Evolutionary conservation across 2,113 vertebrate species (phyloP).

Genomic region (Chionomys nivalis): DNA sequence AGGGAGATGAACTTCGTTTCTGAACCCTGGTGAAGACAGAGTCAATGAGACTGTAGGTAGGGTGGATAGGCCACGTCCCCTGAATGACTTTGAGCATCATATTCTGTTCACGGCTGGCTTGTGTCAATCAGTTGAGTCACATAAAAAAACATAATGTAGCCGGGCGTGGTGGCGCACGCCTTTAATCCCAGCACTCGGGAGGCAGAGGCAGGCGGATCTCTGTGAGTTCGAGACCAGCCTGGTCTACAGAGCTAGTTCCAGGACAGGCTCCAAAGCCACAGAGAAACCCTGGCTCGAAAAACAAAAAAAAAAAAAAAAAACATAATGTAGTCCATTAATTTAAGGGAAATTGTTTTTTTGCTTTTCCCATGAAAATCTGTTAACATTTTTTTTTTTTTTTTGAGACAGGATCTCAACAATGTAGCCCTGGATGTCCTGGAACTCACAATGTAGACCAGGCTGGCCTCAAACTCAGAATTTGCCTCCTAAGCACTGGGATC

Average conservation of each 20-base stretch:
- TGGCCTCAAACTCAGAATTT: background rate
- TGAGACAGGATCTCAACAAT: background rate
- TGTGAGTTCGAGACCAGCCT: no score
- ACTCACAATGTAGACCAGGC: background rate
- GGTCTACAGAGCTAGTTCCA: no score
- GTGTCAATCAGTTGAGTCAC: background rate
- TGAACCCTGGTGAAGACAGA: background rate
- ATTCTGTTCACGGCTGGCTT: background rate
- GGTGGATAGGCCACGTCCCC: background rate
- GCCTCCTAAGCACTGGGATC: background rate
- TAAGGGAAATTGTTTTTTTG: constrained; percentile 37
- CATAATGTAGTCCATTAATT: background rate
- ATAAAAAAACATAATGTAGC: background rate
- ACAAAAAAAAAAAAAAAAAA: background rate
- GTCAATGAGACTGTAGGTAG: background rate
- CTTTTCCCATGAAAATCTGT: constrained; percentile 23
- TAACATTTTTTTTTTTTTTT: background rate
- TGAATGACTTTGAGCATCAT: background rate
- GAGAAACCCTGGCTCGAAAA: no score
- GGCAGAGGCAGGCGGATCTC: no score
- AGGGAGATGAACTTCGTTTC: background rate
- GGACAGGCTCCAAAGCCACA: no score
- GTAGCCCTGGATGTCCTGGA: background rate
- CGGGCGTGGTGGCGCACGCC: no score
- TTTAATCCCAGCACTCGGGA: no score